These are phyloP conservation scores for Megalopta genalis DNA, from an alignment of 1,140 invertebrate species.

Conservation along the genomic window DNA sequence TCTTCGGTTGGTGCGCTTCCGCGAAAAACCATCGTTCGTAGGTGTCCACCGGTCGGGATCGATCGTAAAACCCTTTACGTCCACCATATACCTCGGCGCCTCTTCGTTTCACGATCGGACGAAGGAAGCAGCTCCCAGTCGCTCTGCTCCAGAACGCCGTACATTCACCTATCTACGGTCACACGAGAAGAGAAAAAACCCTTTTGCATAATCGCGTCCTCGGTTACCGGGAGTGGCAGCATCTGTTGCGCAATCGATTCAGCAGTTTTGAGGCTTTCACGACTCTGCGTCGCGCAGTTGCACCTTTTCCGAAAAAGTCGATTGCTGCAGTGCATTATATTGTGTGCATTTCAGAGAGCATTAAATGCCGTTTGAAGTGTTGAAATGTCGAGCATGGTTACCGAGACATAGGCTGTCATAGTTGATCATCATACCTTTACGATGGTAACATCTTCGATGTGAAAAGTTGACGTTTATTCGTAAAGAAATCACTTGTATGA, in stretches of 20 bases:
- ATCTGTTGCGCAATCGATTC: conserved; percentile 5
- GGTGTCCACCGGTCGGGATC: background rate
- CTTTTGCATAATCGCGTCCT: conserved; percentile 20
- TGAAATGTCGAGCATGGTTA: no score
- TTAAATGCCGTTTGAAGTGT: no score
- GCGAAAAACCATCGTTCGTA: conserved; percentile 12
- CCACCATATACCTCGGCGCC: background rate
- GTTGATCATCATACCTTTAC: no score
- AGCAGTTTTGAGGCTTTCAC: background rate
- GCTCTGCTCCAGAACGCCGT: background rate
- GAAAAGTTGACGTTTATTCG: no score
- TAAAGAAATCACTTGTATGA: no score
- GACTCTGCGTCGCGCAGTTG: no score
- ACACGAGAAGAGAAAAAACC: background rate
- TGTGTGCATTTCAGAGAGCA: no score
- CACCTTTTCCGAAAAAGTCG: no score
- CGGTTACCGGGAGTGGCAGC: background rate
- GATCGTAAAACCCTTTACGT: conserved; percentile 29
- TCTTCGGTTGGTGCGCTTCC: conserved; percentile 33
- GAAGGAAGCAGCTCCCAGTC: no score
- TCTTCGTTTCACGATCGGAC: background rate
- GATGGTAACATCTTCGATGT: no score
- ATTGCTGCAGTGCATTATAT: no score
- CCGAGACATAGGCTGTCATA: no score
- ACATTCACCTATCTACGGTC: background rate